A percentile compares a stretch with the other conserved stretches of the same genome.
phyloP scores from a whole-genome alignment of 2,888 invertebrate species.

The Scaptomyza polygonia region DNA sequence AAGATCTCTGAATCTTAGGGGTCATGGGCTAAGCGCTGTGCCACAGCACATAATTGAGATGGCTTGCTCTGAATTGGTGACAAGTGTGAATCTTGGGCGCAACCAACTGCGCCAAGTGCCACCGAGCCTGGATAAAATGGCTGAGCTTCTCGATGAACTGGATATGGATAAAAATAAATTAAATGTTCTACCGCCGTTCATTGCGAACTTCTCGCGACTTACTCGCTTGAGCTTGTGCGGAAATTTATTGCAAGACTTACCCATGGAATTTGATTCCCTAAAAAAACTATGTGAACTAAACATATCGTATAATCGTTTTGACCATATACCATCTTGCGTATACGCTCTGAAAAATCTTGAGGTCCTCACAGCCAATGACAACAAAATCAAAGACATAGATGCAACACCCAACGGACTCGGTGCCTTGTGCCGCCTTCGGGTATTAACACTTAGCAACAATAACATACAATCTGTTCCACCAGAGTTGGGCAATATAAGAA shows the following conservation, averaged over 20 bases:
- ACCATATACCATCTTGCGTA: constrained; percentile 88
- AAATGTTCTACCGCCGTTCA: constrained; percentile 86
- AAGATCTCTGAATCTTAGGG: constrained; percentile 23
- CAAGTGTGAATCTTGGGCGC: constrained; percentile 45
- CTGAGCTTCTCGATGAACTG: constrained; percentile 86
- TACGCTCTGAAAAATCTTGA: constrained; percentile 91
- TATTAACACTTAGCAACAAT: constrained; percentile 90
- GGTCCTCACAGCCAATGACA: constrained; percentile 89
- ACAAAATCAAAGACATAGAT: constrained; percentile 87
- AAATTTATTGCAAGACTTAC: constrained; percentile 88
- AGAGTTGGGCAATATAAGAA: constrained; percentile 91
- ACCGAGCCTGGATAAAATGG: constrained; percentile 82
- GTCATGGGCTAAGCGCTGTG: constrained; percentile 26
- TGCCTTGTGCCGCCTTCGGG: constrained; percentile 87
- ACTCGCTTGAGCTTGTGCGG: constrained; percentile 88
- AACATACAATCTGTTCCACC: constrained; percentile 91
- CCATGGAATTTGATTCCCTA: constrained; percentile 88
- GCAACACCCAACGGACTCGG: constrained; percentile 86
- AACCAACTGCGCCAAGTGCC: constrained; percentile 54
- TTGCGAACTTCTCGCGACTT: constrained; percentile 86
- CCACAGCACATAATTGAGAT: constrained; percentile 49
- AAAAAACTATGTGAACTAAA: constrained; percentile 89
- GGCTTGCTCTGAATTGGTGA: constrained; percentile 51
- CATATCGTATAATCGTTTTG: constrained; percentile 89
- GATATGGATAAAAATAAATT: constrained; percentile 89